Conservation (phyloP, 2,113 vertebrate species). For the Saccopteryx bilineata region DNA sequence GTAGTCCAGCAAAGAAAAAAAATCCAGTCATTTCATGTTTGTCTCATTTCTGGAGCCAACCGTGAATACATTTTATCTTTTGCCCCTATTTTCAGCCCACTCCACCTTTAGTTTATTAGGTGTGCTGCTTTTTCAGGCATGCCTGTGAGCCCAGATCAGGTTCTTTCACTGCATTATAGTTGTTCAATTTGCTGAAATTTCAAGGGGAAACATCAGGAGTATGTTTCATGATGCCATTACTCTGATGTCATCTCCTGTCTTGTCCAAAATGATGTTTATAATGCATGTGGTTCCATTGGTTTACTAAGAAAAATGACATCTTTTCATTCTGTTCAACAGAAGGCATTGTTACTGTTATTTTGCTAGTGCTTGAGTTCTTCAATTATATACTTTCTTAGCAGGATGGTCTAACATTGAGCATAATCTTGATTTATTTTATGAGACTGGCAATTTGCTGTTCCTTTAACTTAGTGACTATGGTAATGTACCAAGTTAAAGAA, state of each 20-base stretch:
- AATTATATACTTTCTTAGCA: slow-evolving; percentile 61
- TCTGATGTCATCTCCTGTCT: background rate
- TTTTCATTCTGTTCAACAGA: slow-evolving; percentile 17
- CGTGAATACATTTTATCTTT: no score
- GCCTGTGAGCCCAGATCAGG: no score
- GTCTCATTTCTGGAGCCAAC: no score
- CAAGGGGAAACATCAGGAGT: no score
- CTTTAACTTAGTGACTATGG: slow-evolving; percentile 62
- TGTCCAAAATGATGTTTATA: slow-evolving; percentile 54
- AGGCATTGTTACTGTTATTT: slow-evolving; percentile 37
- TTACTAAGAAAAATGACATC: slow-evolving; percentile 35
- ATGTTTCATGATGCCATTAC: background rate
- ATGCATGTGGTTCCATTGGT: background rate
- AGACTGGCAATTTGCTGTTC: slow-evolving; percentile 76
- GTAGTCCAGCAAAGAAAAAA: no score
- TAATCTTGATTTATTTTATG: slow-evolving; percentile 73
- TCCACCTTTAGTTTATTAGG: no score
- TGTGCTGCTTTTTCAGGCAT: no score
- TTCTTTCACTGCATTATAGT: no score
- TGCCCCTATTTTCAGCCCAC: no score
- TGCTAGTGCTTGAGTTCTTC: slow-evolving; percentile 63
- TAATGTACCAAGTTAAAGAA: slow-evolving; percentile 9
- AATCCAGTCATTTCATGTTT: no score
- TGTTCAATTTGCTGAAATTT: no score
- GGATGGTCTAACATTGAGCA: background rate